A percentile compares a stretch with the other conserved stretches of the same genome.
phyloP scores from a whole-genome alignment of 2,113 vertebrate species.

The Blennius ocellaris region DNA sequence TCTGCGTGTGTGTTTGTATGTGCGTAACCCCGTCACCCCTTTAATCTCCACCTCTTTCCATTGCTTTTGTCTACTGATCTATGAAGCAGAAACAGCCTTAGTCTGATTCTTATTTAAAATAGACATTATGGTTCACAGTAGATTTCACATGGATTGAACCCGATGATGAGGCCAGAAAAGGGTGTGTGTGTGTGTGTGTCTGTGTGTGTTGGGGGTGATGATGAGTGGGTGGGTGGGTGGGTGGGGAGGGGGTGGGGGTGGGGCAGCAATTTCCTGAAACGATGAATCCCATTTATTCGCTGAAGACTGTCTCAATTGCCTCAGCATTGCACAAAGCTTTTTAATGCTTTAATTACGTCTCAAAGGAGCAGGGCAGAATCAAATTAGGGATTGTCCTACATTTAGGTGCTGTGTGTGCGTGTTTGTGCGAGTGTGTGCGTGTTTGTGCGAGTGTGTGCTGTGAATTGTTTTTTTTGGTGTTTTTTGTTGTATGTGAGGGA shows the following conservation, averaged over 20 bases:
- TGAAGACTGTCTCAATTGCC: constrained; percentile 84
- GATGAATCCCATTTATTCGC: constrained; percentile 85
- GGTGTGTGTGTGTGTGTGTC: constrained; percentile 6
- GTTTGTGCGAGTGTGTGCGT: too few species aligned
- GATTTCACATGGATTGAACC: constrained; percentile 76
- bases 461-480: constrained; percentile 58
- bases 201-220: too few species aligned
- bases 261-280: constrained; percentile 83
- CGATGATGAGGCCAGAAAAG: constrained; percentile 73
- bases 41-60: constrained; percentile 64
- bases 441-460: constrained; percentile 36
- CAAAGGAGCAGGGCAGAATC: constrained; percentile 84
- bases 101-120: constrained; percentile 78
- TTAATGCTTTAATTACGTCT: constrained; percentile 88
- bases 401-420: constrained; percentile 63
- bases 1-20: constrained; percentile 27
- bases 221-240: constrained; percentile 54
- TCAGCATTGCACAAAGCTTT: constrained; percentile 83
- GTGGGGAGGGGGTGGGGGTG: constrained; percentile 68
- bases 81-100: constrained; percentile 65
- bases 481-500: too few species aligned
- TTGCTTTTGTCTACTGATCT: constrained; percentile 63
- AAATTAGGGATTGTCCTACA: constrained; percentile 86
- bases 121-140: constrained; percentile 79
- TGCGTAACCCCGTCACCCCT: constrained; percentile 14